These are phyloP conservation scores for Xestia rhomboidea DNA, from an alignment of 2,888 invertebrate genomes.

Conservation along the genomic window DNA sequence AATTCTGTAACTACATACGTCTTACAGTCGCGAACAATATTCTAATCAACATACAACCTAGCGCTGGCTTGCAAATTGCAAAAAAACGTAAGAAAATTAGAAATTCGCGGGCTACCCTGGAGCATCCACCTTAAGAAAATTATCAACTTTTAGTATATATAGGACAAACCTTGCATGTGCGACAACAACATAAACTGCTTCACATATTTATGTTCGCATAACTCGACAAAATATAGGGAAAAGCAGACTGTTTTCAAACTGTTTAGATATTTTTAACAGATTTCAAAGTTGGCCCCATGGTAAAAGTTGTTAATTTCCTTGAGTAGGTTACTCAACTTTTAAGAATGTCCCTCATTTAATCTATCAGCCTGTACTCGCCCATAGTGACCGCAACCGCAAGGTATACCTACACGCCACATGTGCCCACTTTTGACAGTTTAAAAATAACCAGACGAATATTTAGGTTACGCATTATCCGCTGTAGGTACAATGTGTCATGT, in stretches of 20 bases:
- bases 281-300: background rate
- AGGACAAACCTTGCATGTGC: background rate
- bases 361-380: conserved; percentile 13
- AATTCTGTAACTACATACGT: too few species aligned
- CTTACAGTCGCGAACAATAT: too few species aligned
- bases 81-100: too few species aligned
- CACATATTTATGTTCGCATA: background rate
- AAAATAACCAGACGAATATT: conserved; percentile 56
- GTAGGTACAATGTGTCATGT: conserved; percentile 28
- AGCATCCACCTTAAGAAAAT: background rate
- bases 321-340: background rate
- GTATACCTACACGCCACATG: conserved; percentile 35
- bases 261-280: background rate
- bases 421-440: conserved; percentile 53
- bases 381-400: conserved; percentile 34
- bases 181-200: background rate
- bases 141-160: background rate
- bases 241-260: background rate
- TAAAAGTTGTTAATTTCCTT: background rate
- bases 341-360: background rate
- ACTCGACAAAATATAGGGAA: background rate
- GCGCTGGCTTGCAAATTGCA: too few species aligned
- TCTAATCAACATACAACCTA: too few species aligned
- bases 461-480: conserved; percentile 52
- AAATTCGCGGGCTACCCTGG: too few species aligned